A percentile compares a stretch with the other conserved stretches of the same genome.
These are phyloP conservation scores for Chymomyza amoena DNA, from an alignment of 2,888 invertebrate species.

Conservation along the genomic window DNA sequence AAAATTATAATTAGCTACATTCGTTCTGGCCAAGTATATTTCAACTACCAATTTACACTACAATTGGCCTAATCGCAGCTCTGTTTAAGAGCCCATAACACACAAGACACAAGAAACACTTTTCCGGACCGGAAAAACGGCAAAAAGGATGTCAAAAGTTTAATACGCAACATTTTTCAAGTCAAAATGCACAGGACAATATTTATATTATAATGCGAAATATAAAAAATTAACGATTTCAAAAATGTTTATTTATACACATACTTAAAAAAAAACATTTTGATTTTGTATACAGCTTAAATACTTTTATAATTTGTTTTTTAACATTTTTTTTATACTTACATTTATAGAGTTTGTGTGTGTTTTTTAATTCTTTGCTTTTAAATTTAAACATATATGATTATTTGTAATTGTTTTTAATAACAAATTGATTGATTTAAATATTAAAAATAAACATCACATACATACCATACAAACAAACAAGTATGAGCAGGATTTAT, in stretches of 20 bases:
- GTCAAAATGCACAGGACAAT: background rate
- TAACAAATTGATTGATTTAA: conserved; percentile 8
- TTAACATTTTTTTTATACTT: conserved; percentile 2
- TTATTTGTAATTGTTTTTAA: conserved; percentile 34
- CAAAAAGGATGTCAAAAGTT: background rate
- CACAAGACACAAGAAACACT: conserved; percentile 10
- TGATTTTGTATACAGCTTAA: background rate
- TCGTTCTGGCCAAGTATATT: conserved; percentile 37
- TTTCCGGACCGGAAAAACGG: conserved; percentile 14
- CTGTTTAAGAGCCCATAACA: conserved; percentile 46
- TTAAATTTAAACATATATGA: conserved; percentile 11
- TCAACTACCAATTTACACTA: conserved; percentile 25
- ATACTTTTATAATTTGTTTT: background rate
- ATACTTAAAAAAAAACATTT: conserved; percentile 17
- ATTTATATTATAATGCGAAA: conserved; percentile 6
- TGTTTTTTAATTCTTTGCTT: conserved; percentile 43
- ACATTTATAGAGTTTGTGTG: conserved; percentile 49
- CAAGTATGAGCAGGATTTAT: conserved; percentile 41
- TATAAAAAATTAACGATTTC: background rate
- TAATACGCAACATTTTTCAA: background rate
- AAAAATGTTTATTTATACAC: conserved; percentile 17
- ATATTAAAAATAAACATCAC: conserved; percentile 40
- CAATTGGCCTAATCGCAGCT: conserved; percentile 44
- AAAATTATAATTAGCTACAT: background rate
- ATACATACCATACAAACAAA: conserved; percentile 41